Evolutionary conservation across 2,113 vertebrate genomes (phyloP).

Genomic region (Lophura nycthemera): DNA sequence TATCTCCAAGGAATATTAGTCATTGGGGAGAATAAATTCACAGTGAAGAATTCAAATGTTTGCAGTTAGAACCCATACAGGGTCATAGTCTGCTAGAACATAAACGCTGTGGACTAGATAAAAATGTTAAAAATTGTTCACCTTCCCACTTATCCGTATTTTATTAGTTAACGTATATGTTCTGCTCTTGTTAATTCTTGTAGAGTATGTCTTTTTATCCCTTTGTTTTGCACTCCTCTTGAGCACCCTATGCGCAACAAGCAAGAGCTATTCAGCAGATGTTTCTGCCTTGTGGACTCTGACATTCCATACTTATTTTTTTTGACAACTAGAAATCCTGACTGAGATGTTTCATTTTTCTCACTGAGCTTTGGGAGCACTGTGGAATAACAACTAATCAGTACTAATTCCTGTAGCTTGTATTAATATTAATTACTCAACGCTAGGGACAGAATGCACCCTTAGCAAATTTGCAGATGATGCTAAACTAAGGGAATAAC

Average conservation of each 20-base stretch:
- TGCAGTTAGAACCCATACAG: not conserved
- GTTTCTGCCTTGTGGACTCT: constrained; percentile 36
- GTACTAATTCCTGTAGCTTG: constrained; percentile 51
- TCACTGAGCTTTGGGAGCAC: constrained; percentile 41
- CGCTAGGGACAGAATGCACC: constrained; percentile 32
- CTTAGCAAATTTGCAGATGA: constrained; percentile 27
- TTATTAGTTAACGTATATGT: not conserved
- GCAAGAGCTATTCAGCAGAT: constrained; percentile 27
- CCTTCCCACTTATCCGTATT: not conserved
- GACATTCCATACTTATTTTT: constrained; percentile 13
- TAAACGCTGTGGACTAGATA: not conserved
- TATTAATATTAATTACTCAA: constrained; percentile 60
- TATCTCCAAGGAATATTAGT: not conserved
- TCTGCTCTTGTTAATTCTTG: not conserved
- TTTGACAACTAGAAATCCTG: constrained; percentile 52
- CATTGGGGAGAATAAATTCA: not conserved
- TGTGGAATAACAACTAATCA: constrained; percentile 56
- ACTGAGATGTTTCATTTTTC: constrained; percentile 60
- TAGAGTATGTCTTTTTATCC: not conserved
- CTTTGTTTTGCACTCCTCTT: not conserved
- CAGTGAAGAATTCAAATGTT: not conserved
- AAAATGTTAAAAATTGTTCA: not conserved
- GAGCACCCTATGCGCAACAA: not conserved
- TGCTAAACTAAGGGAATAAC: not conserved
- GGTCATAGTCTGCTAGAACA: not conserved